Evolutionary conservation across 2,797 vertebrate species (phyloP).

Genomic region (Etheostoma nigrum): DNA sequence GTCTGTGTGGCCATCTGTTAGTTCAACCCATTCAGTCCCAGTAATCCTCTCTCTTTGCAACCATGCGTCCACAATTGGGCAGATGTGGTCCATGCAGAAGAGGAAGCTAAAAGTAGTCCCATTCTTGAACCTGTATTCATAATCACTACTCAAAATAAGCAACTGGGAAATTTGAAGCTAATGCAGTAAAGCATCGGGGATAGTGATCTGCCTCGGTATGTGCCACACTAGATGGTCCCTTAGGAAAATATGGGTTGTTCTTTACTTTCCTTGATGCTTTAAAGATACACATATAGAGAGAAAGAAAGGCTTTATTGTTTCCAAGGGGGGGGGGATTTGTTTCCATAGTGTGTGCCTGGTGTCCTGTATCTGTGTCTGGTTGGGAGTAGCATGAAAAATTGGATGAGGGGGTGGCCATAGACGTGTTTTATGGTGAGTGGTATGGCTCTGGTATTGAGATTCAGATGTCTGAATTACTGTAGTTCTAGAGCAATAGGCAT

Average conservation of each 20-base stretch:
- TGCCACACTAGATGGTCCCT: background rate
- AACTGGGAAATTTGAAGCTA: background rate
- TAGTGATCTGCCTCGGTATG: background rate
- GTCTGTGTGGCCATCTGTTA: slow-evolving; percentile 34
- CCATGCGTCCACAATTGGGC: slow-evolving; percentile 4
- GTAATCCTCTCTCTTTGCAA: slow-evolving; percentile 27
- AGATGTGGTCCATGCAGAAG: slow-evolving; percentile 9
- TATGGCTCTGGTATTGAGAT: background rate
- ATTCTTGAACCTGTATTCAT: slow-evolving; percentile 9
- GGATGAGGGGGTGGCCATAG: background rate
- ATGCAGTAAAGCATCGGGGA: background rate
- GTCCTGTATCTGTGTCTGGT: slow-evolving; percentile 8
- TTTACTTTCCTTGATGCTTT: background rate
- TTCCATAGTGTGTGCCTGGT: background rate
- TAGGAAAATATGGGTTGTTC: background rate
- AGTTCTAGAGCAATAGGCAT: background rate
- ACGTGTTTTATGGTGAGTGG: background rate
- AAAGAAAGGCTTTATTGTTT: background rate
- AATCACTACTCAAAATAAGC: background rate
- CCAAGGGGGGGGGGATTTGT: background rate
- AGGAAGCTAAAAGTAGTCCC: slow-evolving; percentile 1
- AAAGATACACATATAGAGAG: background rate
- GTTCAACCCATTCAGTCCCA: slow-evolving; percentile 14
- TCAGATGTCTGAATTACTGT: background rate
- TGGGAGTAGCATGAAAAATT: background rate